These are phyloP conservation scores for Candoia aspera DNA, from an alignment of 2,113 vertebrate genomes.

Conservation along the genomic window DNA sequence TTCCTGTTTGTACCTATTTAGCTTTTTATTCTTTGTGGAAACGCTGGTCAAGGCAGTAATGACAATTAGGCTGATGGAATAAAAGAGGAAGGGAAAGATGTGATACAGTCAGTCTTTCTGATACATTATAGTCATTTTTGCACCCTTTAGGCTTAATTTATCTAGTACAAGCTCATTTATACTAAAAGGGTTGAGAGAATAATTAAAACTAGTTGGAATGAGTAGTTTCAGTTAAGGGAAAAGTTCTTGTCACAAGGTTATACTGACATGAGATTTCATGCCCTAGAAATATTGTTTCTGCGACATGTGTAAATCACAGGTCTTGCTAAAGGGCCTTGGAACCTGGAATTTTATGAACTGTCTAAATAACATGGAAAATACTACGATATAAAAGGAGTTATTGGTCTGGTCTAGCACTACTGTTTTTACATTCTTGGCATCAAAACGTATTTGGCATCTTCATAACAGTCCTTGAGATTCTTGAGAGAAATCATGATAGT, in stretches of 20 bases:
- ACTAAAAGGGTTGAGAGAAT: not conserved
- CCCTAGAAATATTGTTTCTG: not conserved
- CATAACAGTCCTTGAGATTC: not conserved
- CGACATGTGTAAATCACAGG: not conserved
- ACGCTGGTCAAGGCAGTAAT: not conserved
- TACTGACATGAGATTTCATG: not conserved
- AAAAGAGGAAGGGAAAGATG: not conserved
- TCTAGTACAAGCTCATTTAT: not conserved
- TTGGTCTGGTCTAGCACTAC: not conserved
- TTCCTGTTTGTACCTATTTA: constrained; percentile 17
- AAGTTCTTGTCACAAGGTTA: not conserved
- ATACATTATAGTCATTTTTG: not conserved
- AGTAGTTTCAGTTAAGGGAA: not conserved
- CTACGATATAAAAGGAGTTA: not conserved
- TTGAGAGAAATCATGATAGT: not conserved
- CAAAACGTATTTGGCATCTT: not conserved
- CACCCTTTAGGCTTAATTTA: not conserved
- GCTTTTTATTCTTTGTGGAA: not conserved
- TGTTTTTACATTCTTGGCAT: not conserved
- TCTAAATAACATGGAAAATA: not conserved
- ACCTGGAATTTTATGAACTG: not conserved
- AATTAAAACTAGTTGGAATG: not conserved
- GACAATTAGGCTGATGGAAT: not conserved
- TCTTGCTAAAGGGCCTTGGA: not conserved
- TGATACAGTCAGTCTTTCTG: not conserved